Conservation (phyloP, 1,140 invertebrate species). For the Drosophila triauraria region DNA sequence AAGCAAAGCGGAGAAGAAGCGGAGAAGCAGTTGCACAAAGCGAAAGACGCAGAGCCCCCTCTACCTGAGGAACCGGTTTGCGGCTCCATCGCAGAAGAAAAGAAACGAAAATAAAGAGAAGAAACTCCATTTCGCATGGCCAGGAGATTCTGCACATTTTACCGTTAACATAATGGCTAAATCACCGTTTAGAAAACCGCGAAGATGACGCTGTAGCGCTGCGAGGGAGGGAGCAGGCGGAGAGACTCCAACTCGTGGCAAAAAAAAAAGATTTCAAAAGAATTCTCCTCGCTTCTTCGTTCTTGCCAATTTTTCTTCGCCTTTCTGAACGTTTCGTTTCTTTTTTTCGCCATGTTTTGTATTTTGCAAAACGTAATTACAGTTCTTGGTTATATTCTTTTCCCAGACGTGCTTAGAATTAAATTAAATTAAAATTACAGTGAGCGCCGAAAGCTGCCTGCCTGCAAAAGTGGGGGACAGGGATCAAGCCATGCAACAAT, state of each 20-base stretch:
- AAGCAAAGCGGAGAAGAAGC: conserved; percentile 26
- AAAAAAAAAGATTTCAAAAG: conserved; percentile 45
- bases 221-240: conserved; percentile 11
- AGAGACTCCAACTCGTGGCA: conserved; percentile 19
- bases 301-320: conserved; percentile 45
- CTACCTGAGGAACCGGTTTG: conserved; percentile 40
- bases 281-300: conserved; percentile 33
- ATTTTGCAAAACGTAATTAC: conserved; percentile 66
- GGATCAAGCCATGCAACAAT: conserved; percentile 21
- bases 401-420: conserved; percentile 73
- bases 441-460: conserved; percentile 24
- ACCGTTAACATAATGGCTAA: conserved; percentile 82
- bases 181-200: conserved; percentile 80
- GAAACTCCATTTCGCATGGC: conserved; percentile 52
- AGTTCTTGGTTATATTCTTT: conserved; percentile 60
- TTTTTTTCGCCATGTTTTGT: conserved; percentile 26
- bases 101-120: conserved; percentile 3
- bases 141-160: conserved; percentile 75
- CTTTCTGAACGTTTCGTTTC: neutral
- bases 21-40: conserved; percentile 53
- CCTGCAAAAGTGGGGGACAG: too few species aligned
- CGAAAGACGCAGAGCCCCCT: conserved; percentile 17
- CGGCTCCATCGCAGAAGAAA: conserved; percentile 4
- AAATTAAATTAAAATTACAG: conserved; percentile 75
- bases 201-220: conserved; percentile 45